Percentiles rank a stretch among this genome's conserved stretches.
phyloP scores from a whole-genome alignment of 2,113 vertebrate species.

The Mirounga angustirostris region DNA sequence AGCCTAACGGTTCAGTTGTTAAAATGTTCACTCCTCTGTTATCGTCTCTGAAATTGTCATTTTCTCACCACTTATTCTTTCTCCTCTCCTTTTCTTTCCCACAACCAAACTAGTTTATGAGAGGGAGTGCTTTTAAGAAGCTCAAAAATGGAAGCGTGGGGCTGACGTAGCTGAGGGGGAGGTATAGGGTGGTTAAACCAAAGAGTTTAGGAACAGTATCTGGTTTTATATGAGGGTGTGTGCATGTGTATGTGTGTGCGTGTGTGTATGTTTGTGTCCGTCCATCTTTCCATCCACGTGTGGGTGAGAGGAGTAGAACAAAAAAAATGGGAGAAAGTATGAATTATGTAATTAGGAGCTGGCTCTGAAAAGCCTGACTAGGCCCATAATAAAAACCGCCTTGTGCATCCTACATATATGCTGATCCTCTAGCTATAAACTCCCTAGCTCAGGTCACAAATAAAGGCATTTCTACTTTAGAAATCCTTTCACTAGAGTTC shows the following conservation, averaged over 20 bases:
- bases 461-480: background rate
- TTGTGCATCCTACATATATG: background rate
- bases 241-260: background rate
- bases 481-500: background rate
- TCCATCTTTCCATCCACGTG: background rate
- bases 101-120: background rate
- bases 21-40: background rate
- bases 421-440: background rate
- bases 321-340: background rate
- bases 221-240: background rate
- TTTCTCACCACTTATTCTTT: background rate
- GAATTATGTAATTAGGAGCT: conserved; percentile 21
- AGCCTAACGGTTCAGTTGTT: background rate
- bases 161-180: background rate
- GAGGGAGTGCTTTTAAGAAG: background rate
- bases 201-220: background rate
- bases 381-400: background rate
- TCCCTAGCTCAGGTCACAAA: background rate
- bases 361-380: background rate
- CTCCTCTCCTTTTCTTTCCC: background rate
- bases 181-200: background rate
- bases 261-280: background rate
- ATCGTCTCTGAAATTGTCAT: background rate
- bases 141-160: background rate
- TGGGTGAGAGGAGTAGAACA: background rate